Conservation (phyloP, 2,888 invertebrate genomes). For the Lithodes maja region DNA sequence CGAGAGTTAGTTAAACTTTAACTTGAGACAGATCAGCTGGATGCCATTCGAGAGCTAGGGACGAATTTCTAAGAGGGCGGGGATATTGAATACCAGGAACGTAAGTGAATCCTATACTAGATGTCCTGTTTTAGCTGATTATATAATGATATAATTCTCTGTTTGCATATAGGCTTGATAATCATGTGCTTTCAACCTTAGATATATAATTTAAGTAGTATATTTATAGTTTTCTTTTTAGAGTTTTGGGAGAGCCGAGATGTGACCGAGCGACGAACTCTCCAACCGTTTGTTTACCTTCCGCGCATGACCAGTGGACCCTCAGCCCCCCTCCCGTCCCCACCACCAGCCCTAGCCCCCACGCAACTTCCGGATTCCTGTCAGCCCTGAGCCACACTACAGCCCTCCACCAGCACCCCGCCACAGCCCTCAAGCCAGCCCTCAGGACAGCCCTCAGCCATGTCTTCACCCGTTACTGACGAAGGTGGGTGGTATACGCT, state of each 20-base stretch:
- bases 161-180: no score
- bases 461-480: not conserved
- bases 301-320: not conserved
- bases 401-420: not conserved
- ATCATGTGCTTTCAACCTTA: no score
- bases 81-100: no score
- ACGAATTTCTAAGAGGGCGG: no score
- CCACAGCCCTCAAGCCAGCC: not conserved
- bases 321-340: not conserved
- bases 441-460: not conserved
- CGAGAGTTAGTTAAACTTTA: no score
- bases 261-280: not conserved
- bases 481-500: not conserved
- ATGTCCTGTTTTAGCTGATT: no score
- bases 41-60: no score
- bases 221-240: not conserved
- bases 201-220: not conserved
- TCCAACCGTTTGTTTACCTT: not conserved
- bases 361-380: slow-evolving; percentile 1
- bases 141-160: no score
- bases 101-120: no score
- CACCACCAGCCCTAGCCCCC: not conserved
- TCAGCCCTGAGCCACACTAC: not conserved
- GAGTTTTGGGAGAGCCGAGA: not conserved
- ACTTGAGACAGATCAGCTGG: no score